Evolutionary conservation across 2,797 vertebrate species (phyloP), one percentile per base, ranked within the genome.

Genomic region (Streptopelia turtur): DNA sequence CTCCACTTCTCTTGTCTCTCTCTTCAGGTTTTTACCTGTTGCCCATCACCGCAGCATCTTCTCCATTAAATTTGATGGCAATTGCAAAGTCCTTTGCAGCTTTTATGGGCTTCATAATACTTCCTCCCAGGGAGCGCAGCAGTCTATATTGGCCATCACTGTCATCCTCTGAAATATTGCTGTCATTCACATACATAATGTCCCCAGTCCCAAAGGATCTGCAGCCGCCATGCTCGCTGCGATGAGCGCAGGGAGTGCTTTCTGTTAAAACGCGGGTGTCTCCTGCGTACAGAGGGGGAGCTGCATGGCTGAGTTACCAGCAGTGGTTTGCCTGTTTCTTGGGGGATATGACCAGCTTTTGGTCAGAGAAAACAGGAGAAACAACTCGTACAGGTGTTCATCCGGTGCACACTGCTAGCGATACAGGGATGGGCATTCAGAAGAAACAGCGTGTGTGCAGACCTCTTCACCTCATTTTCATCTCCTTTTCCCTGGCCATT

Each of bases 71-170:
- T 33, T n/a, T 92, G 95, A 93, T 92, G 89, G 84, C 87, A 94
- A 93, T 95, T 96, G 84, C 69, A 22, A 87, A 87, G 94, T 94
- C 76, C 85, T 94, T 91, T 88, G 69, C 79, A 91, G 94, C 69
- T 92, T 96, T 96, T 95, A 97, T 92, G 79, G 69, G 69, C 87
- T 96, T 91, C 57, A 87, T 96, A 96, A 96, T 86, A 49, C 72
- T 71, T 88, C 64, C 76, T 96, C 35, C 7, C 89, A 69, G 79
- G 61, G 91, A 96, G 52, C 92, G 91, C 72, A 64, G 6, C 71
- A 81, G 87, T 92, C 87, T 96, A 12, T 93, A 93, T 90, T 94
- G 91, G 87, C 94, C 76, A 65, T 96, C 84, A 71, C 13, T 95
- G 96, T 88, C 96, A 93, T 43, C 33, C 87, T 78, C 65, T 95